phyloP scores from a whole-genome alignment of 2,888 invertebrate genomes.

The Latrodectus hesperus region DNA sequence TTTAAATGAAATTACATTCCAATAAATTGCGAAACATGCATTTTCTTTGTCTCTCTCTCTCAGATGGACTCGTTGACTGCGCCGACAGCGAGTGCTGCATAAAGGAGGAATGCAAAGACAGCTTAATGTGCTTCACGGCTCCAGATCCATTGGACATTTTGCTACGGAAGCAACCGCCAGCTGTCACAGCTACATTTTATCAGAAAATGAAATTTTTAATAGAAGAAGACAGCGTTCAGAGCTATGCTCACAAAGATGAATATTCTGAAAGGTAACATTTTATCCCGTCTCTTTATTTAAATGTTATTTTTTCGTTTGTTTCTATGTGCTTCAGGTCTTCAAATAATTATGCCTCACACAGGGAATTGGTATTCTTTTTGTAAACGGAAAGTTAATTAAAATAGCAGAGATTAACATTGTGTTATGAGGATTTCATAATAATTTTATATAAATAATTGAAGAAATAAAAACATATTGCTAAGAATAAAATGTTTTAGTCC shows the following conservation, averaged over 20 bases:
- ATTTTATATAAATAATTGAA: too few species aligned
- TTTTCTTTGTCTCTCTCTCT: slow-evolving; percentile 31
- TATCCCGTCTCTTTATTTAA: not conserved
- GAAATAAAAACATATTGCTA: too few species aligned
- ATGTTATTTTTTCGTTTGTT: not conserved
- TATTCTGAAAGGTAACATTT: slow-evolving; percentile 96
- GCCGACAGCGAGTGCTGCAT: slow-evolving; percentile 98
- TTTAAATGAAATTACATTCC: too few species aligned
- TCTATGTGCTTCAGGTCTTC: too few species aligned
- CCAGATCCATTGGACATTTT: slow-evolving; percentile 97
- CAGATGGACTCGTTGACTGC: slow-evolving; percentile 97
- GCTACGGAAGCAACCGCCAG: slow-evolving; percentile 94
- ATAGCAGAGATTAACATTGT: too few species aligned
- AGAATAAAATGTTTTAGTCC: too few species aligned
- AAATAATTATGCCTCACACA: too few species aligned
- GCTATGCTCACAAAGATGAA: slow-evolving; percentile 94
- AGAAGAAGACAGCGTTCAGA: slow-evolving; percentile 97
- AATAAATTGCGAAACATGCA: too few species aligned
- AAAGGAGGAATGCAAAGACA: slow-evolving; percentile 86
- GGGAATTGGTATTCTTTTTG: too few species aligned
- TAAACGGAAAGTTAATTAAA: too few species aligned
- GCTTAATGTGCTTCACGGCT: slow-evolving; percentile 93
- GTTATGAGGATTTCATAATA: too few species aligned
- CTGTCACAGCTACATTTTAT: slow-evolving; percentile 97
- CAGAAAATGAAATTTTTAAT: slow-evolving; percentile 98